Evolutionary conservation across 2,888 invertebrate species (phyloP), one percentile per base, ranked within the genome.

Genomic region (Mayetiola destructor): DNA sequence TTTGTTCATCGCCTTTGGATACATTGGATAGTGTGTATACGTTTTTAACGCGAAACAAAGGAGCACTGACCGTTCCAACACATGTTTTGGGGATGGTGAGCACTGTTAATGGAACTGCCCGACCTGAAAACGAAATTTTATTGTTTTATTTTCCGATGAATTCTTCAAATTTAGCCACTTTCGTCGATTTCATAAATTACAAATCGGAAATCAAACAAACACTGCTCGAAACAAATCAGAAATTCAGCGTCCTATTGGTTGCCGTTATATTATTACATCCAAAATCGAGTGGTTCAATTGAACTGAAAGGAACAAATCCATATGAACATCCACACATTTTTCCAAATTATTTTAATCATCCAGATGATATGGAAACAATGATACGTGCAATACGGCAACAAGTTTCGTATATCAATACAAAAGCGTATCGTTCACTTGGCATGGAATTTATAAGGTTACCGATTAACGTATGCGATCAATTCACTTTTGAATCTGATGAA

Each of bases 381-480:
- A 61, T 74, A 3, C 66, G 72, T 55, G 74, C 70, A 0, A 66
- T 77, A 14, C 64, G 70, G 55, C 35, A 55, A 10, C 55, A 55
- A 14, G 35, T 32, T 14, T 35, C 36, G 4, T 62, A 79, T 10
- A 64, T 72, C 32, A 57, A 69, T 8, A 77, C 79, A 0, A 55
- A 66, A 30, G 61, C 70, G 0, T 75, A 66, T 6, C 61, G 70
- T 18, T 68, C 68, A 2, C 39, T 27, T 18, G 60, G 69, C 16
- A 57, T 75, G 2, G 64, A 88, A 61, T 80, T 79, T 58, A 80
- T 87, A 40, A 83, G 85, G 0, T 76, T 90, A 75, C 89, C 88
- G 0, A 61, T 67, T 39, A 55, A 52, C 3, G 59, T 56, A 32
- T 62, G 62, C 23, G 86, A 85, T 0, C 91, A 91, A 65, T 80